Evolutionary conservation across 2,888 invertebrate species (phyloP), one percentile per base, ranked within the genome.

Genomic region (Nymphalis polychloros): DNA sequence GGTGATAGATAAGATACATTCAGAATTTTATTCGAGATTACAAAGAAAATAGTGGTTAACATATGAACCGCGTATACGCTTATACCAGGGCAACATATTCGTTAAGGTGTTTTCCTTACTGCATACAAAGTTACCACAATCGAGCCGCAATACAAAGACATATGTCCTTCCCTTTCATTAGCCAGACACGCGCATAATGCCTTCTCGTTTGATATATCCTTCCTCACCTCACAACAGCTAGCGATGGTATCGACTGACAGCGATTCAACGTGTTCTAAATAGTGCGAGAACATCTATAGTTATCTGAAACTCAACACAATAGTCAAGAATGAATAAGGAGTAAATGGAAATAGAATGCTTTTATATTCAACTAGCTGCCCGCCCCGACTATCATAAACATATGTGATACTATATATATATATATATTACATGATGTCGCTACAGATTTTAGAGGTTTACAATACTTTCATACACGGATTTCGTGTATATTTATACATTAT

Each of bases 121-220:
- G 85, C 86, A 88, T 88, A 87, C 86, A 87, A 89, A 89, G 81
- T 86, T 85, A 72, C 79, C 79, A 89, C 89, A 88, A 89, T 88
- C 84, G 86, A 85, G 78, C 69, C 84, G 84, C 81, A 89, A 83
- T 83, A 89, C 88, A 90, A 89, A 84, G 84, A 83, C 81, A 81
- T 76, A 77, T 84, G 87, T 87, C 85, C 80, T 81, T 88, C 86
- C 83, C 83, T 85, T 88, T 89, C 85, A 83, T 82, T 75, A 85
- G 74, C 73, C 73, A 77, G 85, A 89, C 83, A 80, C 72, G 82
- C 80, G 84, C 73, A 89, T 90, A 88, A 86, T 84, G 81, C 84
- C 78, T 85, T 88, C 88, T 85, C 86, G 77, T 85, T 88, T 87
- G 90, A 90, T 87, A 88, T 84, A 79, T 90, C 89, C 89, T 89